These are phyloP conservation scores for Lissocephala sabroskyi DNA, from an alignment of 2,888 invertebrate species.

Conservation along the genomic window DNA sequence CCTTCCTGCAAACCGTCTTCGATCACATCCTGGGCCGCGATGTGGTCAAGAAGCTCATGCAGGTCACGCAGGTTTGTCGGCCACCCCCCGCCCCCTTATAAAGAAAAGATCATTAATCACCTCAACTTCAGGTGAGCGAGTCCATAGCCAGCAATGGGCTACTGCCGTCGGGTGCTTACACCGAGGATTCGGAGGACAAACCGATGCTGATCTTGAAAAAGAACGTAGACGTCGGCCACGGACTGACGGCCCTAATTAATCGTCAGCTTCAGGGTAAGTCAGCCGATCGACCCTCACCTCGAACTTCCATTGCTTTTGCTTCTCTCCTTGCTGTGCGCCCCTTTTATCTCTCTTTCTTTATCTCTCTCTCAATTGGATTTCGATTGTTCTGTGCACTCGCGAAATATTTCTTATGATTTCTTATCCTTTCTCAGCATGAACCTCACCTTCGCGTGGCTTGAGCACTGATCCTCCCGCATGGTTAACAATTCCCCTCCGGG, in stretches of 20 bases:
- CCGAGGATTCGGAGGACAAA: slow-evolving; percentile 82
- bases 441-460: no score
- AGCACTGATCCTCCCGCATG: not conserved
- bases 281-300: slow-evolving; percentile 13
- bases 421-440: no score
- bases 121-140: slow-evolving; percentile 79
- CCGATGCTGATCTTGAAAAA: slow-evolving; percentile 86
- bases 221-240: slow-evolving; percentile 78
- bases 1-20: slow-evolving; percentile 87
- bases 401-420: no score
- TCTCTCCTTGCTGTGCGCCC: not conserved
- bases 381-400: not conserved
- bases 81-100: no score
- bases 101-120: no score
- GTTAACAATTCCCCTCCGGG: no score
- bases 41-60: slow-evolving; percentile 89
- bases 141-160: slow-evolving; percentile 85
- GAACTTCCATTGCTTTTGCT: slow-evolving; percentile 1
- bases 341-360: slow-evolving; percentile 6
- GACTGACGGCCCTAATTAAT: slow-evolving; percentile 84
- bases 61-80: slow-evolving; percentile 76
- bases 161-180: slow-evolving; percentile 78
- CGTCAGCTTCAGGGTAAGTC: slow-evolving; percentile 82
- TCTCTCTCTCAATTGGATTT: not conserved
- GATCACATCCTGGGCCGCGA: slow-evolving; percentile 89